phyloP scores from a whole-genome alignment of 2,888 invertebrate genomes.

The Hirudinaria manillensis region DNA sequence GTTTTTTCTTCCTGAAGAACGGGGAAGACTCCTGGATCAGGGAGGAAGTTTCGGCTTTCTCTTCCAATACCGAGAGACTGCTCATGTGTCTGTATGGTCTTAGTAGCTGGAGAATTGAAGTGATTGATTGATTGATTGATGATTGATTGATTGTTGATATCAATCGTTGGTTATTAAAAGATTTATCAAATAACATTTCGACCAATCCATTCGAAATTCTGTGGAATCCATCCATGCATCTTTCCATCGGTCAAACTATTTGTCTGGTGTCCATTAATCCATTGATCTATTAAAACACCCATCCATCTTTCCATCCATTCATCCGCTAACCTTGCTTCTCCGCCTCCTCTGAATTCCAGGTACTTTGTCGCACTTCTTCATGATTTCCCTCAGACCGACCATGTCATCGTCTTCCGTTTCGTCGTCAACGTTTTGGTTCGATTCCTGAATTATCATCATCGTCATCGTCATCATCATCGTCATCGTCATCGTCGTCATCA shows the following conservation, averaged over 20 bases:
- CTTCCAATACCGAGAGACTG: constrained; percentile 12
- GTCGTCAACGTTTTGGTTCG: constrained; percentile 29
- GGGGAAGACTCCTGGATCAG: not conserved
- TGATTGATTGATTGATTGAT: no score
- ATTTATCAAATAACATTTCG: no score
- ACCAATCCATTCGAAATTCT: no score
- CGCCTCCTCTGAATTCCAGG: constrained; percentile 22
- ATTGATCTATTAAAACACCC: not conserved
- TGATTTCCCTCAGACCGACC: constrained; percentile 17
- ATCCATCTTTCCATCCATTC: not conserved
- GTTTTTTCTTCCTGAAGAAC: not conserved
- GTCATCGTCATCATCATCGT: constrained; percentile 2
- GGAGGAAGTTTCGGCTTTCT: constrained; percentile 11
- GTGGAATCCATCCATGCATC: no score
- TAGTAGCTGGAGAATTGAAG: not conserved
- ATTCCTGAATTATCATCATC: constrained; percentile 14
- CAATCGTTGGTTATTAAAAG: no score
- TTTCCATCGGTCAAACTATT: not conserved
- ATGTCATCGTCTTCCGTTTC: constrained; percentile 28
- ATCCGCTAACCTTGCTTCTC: constrained; percentile 14
- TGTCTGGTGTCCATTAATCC: not conserved
- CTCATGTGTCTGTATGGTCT: constrained; percentile 4
- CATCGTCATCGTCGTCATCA: constrained; percentile 22
- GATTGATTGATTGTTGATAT: no score
- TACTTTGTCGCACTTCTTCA: constrained; percentile 22